These are phyloP conservation scores for Drosophila antonietae DNA, from an alignment of 2,888 invertebrate genomes.

Conservation along the genomic window DNA sequence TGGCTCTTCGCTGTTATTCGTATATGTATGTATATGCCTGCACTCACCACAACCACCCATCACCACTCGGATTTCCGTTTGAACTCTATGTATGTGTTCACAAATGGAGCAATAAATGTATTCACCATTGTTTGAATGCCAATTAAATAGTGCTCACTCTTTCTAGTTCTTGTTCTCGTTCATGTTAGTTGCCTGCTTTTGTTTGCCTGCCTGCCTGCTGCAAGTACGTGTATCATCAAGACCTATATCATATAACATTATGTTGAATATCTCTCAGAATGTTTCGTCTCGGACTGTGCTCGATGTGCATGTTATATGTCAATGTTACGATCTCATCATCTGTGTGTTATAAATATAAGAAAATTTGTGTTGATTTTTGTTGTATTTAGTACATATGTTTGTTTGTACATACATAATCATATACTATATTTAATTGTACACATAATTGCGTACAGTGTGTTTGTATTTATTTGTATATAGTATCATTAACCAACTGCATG, in stretches of 20 bases:
- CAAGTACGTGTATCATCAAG: slow-evolving; percentile 56
- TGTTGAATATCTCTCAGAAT: slow-evolving; percentile 52
- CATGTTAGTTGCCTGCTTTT: slow-evolving; percentile 73
- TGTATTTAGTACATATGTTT: slow-evolving; percentile 69
- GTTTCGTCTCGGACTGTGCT: slow-evolving; percentile 43
- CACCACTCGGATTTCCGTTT: slow-evolving; percentile 42
- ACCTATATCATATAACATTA: slow-evolving; percentile 46
- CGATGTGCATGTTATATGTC: slow-evolving; percentile 63
- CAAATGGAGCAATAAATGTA: slow-evolving; percentile 39
- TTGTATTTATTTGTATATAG: slow-evolving; percentile 17
- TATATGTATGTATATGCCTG: slow-evolving; percentile 46
- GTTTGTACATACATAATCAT: slow-evolving; percentile 38
- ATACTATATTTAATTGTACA: slow-evolving; percentile 8
- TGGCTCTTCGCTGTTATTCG: slow-evolving; percentile 62
- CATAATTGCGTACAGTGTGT: slow-evolving; percentile 31
- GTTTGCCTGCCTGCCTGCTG: slow-evolving; percentile 71
- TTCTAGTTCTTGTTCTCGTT: slow-evolving; percentile 38
- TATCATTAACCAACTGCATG: slow-evolving; percentile 49
- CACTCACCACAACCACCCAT: slow-evolving; percentile 60
- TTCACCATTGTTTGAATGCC: slow-evolving; percentile 26
- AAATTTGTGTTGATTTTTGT: slow-evolving; percentile 67
- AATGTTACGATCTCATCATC: slow-evolving; percentile 38
- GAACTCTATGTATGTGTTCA: slow-evolving; percentile 46
- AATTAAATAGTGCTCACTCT: slow-evolving; percentile 28
- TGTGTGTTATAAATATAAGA: slow-evolving; percentile 29